phyloP scores from a whole-genome alignment of 2,888 invertebrate species.

The Phyllotreta cruciferae region DNA sequence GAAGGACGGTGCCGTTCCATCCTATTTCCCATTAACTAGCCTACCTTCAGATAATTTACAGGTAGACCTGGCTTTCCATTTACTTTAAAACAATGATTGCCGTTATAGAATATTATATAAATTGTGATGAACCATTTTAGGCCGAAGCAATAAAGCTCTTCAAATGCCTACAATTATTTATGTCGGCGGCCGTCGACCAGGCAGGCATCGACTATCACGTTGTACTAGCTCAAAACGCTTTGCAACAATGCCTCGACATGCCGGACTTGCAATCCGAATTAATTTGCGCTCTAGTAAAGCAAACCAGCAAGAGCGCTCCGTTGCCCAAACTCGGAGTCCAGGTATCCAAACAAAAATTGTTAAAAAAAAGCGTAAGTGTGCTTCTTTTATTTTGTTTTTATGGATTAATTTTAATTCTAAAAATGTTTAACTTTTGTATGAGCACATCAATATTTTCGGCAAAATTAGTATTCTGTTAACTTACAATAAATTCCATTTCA shows the following conservation, averaged over 20 bases:
- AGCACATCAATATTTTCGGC: no score
- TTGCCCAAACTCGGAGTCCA: conserved; percentile 68
- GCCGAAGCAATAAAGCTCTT: conserved; percentile 92
- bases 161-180: conserved; percentile 96
- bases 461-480: no score
- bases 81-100: no score
- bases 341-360: conserved; percentile 64
- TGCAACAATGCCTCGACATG: conserved; percentile 90
- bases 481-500: no score
- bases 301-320: conserved; percentile 87
- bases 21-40: conserved; percentile 83
- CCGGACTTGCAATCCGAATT: conserved; percentile 93
- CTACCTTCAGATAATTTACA: conserved; percentile 88
- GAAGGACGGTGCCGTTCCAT: conserved; percentile 82
- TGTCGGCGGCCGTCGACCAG: conserved; percentile 94
- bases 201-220: conserved; percentile 98
- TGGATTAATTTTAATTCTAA: conserved; percentile 29
- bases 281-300: conserved; percentile 88
- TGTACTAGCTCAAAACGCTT: conserved; percentile 93
- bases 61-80: no score
- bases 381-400: conserved; percentile 58
- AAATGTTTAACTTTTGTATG: conserved; percentile 27
- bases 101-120: no score
- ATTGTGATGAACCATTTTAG: conserved; percentile 40
- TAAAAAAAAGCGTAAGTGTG: conserved; percentile 70